phyloP scores from a whole-genome alignment of 1,140 invertebrate species.

The Latrodectus geometricus region DNA sequence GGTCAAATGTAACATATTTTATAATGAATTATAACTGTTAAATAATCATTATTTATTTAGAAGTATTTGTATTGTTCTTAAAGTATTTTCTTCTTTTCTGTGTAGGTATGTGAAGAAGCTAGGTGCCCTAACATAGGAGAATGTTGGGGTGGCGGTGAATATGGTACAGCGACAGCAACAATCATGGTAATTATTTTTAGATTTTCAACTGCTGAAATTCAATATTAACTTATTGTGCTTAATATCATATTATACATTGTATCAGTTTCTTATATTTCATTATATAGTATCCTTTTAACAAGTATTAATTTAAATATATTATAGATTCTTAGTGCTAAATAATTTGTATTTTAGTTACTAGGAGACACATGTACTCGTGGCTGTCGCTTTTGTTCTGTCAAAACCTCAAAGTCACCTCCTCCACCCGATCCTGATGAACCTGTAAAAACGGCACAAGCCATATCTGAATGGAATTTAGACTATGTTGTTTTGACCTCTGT shows the following conservation, averaged over 20 bases:
- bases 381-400: constrained; percentile 98
- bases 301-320: no score
- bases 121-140: constrained; percentile 99
- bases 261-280: no score
- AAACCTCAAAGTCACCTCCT: constrained; percentile 92
- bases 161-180: constrained; percentile 74
- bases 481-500: constrained; percentile 99
- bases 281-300: no score
- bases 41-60: no score
- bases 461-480: constrained; percentile 94
- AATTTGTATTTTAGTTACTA: constrained; percentile 76
- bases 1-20: no score
- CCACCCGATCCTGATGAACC: constrained; percentile 93
- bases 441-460: constrained; percentile 90
- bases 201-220: no score
- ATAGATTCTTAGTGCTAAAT: no score
- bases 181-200: constrained; percentile 73
- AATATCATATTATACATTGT: no score
- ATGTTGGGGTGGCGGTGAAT: constrained; percentile 90
- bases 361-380: constrained; percentile 89
- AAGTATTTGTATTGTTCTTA: no score
- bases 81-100: no score
- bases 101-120: constrained; percentile 93
- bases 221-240: no score
- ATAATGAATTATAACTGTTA: no score